phyloP scores from a whole-genome alignment of 2,888 invertebrate species.

The Tipula lateralis region DNA sequence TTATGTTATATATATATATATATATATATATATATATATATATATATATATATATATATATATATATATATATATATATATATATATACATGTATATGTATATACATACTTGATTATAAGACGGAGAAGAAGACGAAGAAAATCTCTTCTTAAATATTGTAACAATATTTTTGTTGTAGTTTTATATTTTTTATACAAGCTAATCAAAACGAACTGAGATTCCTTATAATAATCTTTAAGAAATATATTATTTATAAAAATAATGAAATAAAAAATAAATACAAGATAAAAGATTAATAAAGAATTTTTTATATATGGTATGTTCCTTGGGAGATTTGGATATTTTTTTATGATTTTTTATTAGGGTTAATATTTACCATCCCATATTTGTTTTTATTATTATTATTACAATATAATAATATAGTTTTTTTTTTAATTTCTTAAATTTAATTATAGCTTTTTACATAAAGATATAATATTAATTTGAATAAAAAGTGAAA shows the following conservation, averaged over 20 bases:
- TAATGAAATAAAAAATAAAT: not conserved
- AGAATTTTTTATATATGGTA: not conserved
- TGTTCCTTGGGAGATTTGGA: constrained; percentile 19
- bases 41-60: not conserved
- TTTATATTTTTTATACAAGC: not conserved
- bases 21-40: not conserved
- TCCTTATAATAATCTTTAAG: constrained; percentile 19
- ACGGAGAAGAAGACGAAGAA: not conserved
- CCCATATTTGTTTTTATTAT: constrained; percentile 14
- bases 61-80: not conserved
- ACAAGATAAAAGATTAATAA: constrained; percentile 24
- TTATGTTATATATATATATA: not conserved
- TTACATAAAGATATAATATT: not conserved
- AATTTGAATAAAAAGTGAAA: constrained; percentile 24
- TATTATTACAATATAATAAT: not conserved
- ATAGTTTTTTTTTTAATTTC: not conserved
- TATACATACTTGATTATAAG: not conserved
- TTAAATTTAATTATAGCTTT: constrained; percentile 19
- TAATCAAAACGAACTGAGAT: constrained; percentile 4
- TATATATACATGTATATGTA: not conserved
- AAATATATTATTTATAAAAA: constrained; percentile 12
- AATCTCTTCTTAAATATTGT: constrained; percentile 11
- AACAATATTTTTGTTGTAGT: not conserved
- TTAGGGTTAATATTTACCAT: constrained; percentile 24
- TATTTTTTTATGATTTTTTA: not conserved